Percentiles rank a stretch among this genome's conserved stretches.
Conservation (phyloP, 1,140 invertebrate species). For the Samia ricini region DNA sequence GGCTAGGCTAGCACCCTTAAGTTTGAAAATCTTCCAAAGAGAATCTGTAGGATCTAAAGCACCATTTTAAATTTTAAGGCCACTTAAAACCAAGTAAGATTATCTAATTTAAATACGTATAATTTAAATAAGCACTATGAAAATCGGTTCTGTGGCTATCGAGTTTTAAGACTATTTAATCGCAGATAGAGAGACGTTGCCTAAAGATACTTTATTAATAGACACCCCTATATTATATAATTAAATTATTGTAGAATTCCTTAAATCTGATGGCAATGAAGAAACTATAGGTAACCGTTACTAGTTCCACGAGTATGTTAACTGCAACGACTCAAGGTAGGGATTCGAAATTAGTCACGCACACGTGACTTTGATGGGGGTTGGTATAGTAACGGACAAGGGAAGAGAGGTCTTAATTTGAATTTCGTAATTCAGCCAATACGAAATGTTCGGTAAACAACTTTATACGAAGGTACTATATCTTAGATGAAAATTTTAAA, state of each 20-base stretch:
- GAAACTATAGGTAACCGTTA: not conserved
- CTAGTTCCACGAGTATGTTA: constrained; percentile 2
- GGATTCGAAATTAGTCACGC: constrained; percentile 48
- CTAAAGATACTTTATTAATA: too few relatives aligned
- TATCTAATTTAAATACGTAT: too few relatives aligned
- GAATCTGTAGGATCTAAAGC: too few relatives aligned
- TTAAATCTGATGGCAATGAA: not conserved
- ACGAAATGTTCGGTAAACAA: constrained; percentile 4
- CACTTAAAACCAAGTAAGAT: too few relatives aligned
- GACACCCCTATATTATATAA: not conserved
- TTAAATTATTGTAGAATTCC: not conserved
- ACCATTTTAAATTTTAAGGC: too few relatives aligned
- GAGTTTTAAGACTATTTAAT: too few relatives aligned
- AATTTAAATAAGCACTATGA: too few relatives aligned
- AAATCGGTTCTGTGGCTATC: too few relatives aligned
- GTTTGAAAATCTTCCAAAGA: too few relatives aligned
- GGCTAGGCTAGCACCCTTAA: too few relatives aligned
- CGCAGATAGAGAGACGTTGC: too few relatives aligned
- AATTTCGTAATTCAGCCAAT: constrained; percentile 4
- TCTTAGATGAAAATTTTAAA: not conserved
- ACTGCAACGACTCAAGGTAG: not conserved
- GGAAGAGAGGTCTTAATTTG: constrained; percentile 10
- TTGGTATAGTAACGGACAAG: constrained; percentile 42
- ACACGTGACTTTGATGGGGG: constrained; percentile 51
- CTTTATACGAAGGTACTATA: not conserved